Evolutionary conservation across 2,888 invertebrate genomes (phyloP).

Genomic region (Steinernema scapterisci): DNA sequence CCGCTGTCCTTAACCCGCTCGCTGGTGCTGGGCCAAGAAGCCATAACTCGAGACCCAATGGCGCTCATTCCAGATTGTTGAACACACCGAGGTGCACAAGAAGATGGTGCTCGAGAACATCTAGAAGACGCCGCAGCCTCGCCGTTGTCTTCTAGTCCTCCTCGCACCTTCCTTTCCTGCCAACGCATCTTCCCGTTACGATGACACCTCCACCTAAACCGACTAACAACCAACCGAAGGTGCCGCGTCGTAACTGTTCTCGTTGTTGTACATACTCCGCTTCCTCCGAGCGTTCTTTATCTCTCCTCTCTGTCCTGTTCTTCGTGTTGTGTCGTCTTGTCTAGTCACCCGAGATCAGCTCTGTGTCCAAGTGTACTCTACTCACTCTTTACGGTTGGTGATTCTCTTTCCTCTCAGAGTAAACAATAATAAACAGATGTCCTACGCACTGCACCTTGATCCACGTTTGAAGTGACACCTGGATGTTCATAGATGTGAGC

Average conservation of each 20-base stretch:
- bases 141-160: slow-evolving; percentile 27
- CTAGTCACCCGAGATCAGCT: not conserved
- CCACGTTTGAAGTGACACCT: too few relatives aligned
- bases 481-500: too few relatives aligned
- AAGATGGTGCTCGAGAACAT: slow-evolving; percentile 88
- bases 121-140: slow-evolving; percentile 37
- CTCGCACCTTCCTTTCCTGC: slow-evolving; percentile 28
- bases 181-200: slow-evolving; percentile 12
- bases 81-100: slow-evolving; percentile 99
- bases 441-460: not conserved
- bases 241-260: slow-evolving; percentile 21
- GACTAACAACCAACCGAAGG: slow-evolving; percentile 17
- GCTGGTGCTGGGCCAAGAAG: not conserved
- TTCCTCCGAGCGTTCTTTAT: not conserved
- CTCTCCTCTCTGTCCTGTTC: slow-evolving; percentile 6
- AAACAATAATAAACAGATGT: slow-evolving; percentile 18
- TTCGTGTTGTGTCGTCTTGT: slow-evolving; percentile 6
- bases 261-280: slow-evolving; percentile 12
- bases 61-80: slow-evolving; percentile 76
- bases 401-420: not conserved
- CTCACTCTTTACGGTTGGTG: slow-evolving; percentile 26
- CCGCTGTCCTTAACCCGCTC: not conserved
- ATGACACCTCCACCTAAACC: slow-evolving; percentile 5
- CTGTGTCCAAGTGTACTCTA: slow-evolving; percentile 18
- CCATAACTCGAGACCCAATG: not conserved